Evolutionary conservation across 2,113 vertebrate species (phyloP).

Genomic region (Pipa parva): DNA sequence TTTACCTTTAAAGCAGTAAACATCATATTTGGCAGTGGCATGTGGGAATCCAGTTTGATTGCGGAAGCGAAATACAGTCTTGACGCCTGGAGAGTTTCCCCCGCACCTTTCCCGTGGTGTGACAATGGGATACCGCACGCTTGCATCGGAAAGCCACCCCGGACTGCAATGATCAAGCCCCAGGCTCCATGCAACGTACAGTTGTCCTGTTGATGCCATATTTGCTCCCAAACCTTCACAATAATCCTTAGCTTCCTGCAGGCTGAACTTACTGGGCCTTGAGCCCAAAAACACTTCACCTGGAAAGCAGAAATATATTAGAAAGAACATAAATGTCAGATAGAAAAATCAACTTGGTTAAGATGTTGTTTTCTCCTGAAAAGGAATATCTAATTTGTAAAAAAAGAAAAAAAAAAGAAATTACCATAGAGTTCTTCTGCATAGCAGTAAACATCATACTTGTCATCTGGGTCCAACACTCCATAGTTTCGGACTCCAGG

Average conservation of each 20-base stretch:
- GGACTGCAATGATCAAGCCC: slow-evolving; percentile 86
- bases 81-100: slow-evolving; percentile 76
- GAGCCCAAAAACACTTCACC: slow-evolving; percentile 80
- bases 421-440: slow-evolving; percentile 81
- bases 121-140: slow-evolving; percentile 87
- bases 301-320: slow-evolving; percentile 41
- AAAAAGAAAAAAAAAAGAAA: no score
- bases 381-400: no score
- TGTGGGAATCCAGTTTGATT: slow-evolving; percentile 93
- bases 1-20: slow-evolving; percentile 88
- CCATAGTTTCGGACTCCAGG: slow-evolving; percentile 88
- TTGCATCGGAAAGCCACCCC: slow-evolving; percentile 87
- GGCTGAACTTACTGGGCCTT: slow-evolving; percentile 65
- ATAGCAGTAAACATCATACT: slow-evolving; percentile 91
- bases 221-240: slow-evolving; percentile 66
- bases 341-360: no score
- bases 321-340: no score
- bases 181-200: slow-evolving; percentile 82
- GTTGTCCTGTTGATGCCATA: slow-evolving; percentile 79
- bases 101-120: slow-evolving; percentile 82
- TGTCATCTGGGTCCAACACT: slow-evolving; percentile 71
- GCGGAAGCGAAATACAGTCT: slow-evolving; percentile 82
- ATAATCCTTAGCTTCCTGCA: slow-evolving; percentile 70
- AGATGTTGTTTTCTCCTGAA: no score
- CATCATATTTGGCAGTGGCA: slow-evolving; percentile 69